Evolutionary conservation across 2,888 invertebrate genomes (phyloP), one percentile per base, ranked within the genome.

Genomic region (Caenorhabditis sp.): DNA sequence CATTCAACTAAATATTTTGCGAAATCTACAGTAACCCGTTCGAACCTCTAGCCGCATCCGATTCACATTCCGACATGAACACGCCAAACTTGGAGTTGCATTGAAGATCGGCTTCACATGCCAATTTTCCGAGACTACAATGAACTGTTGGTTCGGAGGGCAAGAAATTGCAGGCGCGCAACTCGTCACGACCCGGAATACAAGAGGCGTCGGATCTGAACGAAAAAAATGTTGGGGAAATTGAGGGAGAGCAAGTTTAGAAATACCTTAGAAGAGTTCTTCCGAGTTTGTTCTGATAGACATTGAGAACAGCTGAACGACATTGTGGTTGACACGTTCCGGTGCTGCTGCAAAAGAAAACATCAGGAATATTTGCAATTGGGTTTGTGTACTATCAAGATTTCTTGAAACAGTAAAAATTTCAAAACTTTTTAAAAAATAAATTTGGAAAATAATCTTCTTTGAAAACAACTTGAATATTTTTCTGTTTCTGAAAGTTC

Each of bases 241-340:
- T 26, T 54, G 8, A 12, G 3, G 26, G 63, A 63, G 10, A 66
- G 55, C 19, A 71, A 57, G 12, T 43, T 31, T 31, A 4, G n/a
- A n/a, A n/a, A 4, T 43, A 43, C 43, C 43, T 43, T 17, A 43
- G 14, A 19, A 72, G 77, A 17, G 74, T 66, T 36, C 86, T 64
- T n/a, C 87, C 87, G 31, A 85, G 75, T 23, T 83, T 79, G 58
- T 84, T 87, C 63, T 87, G 87, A 65, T 85, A 87, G 50, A 87
- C 77, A 58, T 87, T 87, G 62, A 87, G 62, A 3, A 85, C 86
- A 21, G 87, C 85, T 54, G 76, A 81, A 49, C 86, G 63, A 60
- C 87, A 87, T 63, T 87, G 86, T 10, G 84, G 84, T 55, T 87
- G 86, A 63, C 87, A 87, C 0, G 86, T 87, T 58, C 81, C 81